phyloP scores from a whole-genome alignment of 2,797 vertebrate species.

The Pogonophryne albipinna region DNA sequence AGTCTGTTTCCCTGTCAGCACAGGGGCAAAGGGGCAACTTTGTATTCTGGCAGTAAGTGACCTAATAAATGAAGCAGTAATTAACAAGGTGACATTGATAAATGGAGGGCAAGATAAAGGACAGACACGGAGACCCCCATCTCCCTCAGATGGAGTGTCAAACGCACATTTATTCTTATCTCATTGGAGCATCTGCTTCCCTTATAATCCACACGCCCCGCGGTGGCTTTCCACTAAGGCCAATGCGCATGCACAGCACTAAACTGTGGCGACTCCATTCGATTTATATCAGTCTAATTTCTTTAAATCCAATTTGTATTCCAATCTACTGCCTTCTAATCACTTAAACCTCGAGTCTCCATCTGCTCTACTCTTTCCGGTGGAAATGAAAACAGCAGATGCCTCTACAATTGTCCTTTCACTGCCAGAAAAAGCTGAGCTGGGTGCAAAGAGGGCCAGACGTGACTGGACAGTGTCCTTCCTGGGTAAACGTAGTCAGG shows the following conservation, averaged over 20 bases:
- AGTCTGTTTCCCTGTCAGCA: slow-evolving; percentile 70
- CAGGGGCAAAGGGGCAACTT: slow-evolving; percentile 80
- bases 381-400: slow-evolving; percentile 93
- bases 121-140: slow-evolving; percentile 86
- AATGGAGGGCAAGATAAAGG: slow-evolving; percentile 94
- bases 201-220: slow-evolving; percentile 91
- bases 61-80: slow-evolving; percentile 97
- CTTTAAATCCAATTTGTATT: slow-evolving; percentile 99
- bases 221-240: slow-evolving; percentile 74
- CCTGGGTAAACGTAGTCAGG: slow-evolving; percentile 80
- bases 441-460: slow-evolving; percentile 39
- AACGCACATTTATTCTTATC: slow-evolving; percentile 96
- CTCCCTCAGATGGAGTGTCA: slow-evolving; percentile 90
- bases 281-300: slow-evolving; percentile 99
- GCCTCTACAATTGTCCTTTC: slow-evolving; percentile 92
- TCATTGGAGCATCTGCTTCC: slow-evolving; percentile 96
- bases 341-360: slow-evolving; percentile 97
- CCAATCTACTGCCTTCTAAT: slow-evolving; percentile 98
- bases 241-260: slow-evolving; percentile 80
- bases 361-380: slow-evolving; percentile 92
- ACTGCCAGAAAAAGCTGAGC: slow-evolving; percentile 82
- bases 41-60: slow-evolving; percentile 87
- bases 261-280: slow-evolving; percentile 94
- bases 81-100: slow-evolving; percentile 97
- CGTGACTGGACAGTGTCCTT: slow-evolving; percentile 63